Conservation (phyloP, 2,797 vertebrate species). For the Acipenser oxyrinchus region DNA sequence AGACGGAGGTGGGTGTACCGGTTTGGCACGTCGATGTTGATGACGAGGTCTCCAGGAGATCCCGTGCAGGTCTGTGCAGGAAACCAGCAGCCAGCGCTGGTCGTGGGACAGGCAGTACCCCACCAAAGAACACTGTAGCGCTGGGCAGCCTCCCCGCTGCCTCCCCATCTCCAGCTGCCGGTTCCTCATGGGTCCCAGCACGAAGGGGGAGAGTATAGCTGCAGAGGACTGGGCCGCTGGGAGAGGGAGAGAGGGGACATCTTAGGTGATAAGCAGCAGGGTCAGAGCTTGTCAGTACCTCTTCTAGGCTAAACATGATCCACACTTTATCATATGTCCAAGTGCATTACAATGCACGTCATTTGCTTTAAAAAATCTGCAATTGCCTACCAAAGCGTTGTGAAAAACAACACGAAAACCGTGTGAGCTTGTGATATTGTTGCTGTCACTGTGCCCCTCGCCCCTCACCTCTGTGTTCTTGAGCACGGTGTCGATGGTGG, state of each 20-base stretch:
- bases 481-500: conserved; percentile 74
- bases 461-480: conserved; percentile 74
- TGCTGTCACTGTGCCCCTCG: no score
- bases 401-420: no score
- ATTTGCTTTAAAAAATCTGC: no score
- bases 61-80: conserved; percentile 95
- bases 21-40: conserved; percentile 92
- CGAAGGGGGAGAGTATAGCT: conserved; percentile 84
- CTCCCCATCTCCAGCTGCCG: conserved; percentile 85
- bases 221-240: conserved; percentile 80
- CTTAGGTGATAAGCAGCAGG: neutral
- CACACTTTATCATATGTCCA: no score
- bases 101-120: conserved; percentile 95
- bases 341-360: no score
- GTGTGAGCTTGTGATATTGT: no score
- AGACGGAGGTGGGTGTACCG: conserved; percentile 53
- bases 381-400: no score
- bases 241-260: neutral
- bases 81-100: conserved; percentile 94
- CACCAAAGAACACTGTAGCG: conserved; percentile 91
- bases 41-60: conserved; percentile 84
- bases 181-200: conserved; percentile 80
- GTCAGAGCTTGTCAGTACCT: neutral
- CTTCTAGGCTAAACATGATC: neutral
- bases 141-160: conserved; percentile 77